phyloP scores from a whole-genome alignment of 2,113 vertebrate genomes.

The Mastomys coucha region DNA sequence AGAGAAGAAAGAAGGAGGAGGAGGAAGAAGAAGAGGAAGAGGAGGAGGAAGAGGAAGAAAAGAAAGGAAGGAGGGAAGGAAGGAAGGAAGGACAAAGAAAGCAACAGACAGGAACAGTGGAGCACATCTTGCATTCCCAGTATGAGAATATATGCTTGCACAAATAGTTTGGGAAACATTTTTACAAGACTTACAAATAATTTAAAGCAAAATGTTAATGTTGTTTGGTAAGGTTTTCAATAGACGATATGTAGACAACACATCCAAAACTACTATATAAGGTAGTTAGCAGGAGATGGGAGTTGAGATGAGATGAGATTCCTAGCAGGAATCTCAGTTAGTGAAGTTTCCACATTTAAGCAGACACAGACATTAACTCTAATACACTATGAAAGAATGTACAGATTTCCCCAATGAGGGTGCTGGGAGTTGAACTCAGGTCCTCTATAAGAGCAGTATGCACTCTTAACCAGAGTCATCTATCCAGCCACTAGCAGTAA shows the following conservation, averaged over 20 bases:
- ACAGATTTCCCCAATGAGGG: background rate
- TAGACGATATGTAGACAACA: background rate
- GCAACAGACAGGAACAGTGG: background rate
- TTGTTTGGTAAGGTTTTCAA: background rate
- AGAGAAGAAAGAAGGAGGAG: background rate
- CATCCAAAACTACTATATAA: background rate
- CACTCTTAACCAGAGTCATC: background rate
- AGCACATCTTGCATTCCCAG: background rate
- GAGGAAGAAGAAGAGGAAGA: too few species aligned
- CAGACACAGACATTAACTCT: slow-evolving; percentile 30
- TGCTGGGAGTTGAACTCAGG: background rate
- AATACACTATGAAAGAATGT: background rate
- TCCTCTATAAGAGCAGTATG: background rate
- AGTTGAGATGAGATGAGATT: too few species aligned
- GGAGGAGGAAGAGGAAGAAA: too few species aligned
- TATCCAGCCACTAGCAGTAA: background rate
- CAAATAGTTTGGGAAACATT: background rate
- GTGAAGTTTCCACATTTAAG: slow-evolving; percentile 29
- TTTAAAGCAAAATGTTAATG: slow-evolving; percentile 49
- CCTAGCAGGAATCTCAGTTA: background rate
- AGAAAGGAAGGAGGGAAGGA: too few species aligned
- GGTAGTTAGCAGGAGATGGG: background rate
- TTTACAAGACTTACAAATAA: background rate
- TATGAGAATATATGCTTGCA: background rate
- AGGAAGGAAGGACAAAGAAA: background rate